Evolutionary conservation across 2,888 invertebrate genomes (phyloP), one percentile per base, ranked within the genome.

Genomic region (Tenodera sinensis): DNA sequence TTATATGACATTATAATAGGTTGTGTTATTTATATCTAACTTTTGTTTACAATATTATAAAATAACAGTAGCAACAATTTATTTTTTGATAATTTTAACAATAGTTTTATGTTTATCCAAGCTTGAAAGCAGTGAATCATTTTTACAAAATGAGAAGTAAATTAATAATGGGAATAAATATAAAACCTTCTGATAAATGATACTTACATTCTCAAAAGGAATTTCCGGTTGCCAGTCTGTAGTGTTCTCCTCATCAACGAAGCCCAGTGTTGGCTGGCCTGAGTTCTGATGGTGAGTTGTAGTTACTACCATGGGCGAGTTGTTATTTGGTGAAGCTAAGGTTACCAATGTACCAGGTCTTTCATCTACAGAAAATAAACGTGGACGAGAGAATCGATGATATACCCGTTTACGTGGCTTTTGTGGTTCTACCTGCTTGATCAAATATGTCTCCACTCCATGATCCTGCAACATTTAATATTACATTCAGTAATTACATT

Each of bases 161-260:
- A 6, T 15, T 20, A 71, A 25, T 71, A 71, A 71, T 20, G 54
- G 4, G 20, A 12, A 12, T 12, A 12, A 42, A 42, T 12, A 12
- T 42, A 42, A 42, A 0, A 12, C 12, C 9, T 42, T 42, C 12
- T 42, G 54, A 71, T 25, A 71, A 71, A 71, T 71, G 54, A 71
- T 25, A 92, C 94, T 93, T 94, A 98, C 98, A 93, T 98, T 97
- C 94, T 97, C 97, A 93, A 98, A 98, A 1, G 98, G 98, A 93
- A 98, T 97, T 94, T 98, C 98, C 0, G 98, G 98, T 30, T 96
- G 97, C 98, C 98, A 98, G 92, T 97, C 97, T 0, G 96, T 96
- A 0, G 96, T 96, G 89, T 95, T 95, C 91, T 97, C 97, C 83
- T 97, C 97, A 42, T 97, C 97, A 1, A 95, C 94, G 89, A 95